Conservation (phyloP, 2,888 invertebrate species). For the Lasioglossum leucozonium region DNA sequence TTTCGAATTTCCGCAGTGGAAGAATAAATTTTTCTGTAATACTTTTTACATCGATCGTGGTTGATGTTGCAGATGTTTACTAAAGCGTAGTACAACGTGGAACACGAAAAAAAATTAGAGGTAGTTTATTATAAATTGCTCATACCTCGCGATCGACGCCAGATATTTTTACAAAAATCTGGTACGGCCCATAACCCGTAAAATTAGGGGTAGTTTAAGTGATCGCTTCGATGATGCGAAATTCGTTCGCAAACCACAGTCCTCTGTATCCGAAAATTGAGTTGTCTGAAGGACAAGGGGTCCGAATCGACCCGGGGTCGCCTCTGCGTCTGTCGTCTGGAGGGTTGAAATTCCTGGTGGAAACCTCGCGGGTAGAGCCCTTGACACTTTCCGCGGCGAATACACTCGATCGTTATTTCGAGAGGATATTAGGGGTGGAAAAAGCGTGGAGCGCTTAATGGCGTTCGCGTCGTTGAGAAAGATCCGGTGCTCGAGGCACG, state of each 20-base stretch:
- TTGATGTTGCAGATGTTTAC: no score
- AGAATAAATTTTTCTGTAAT: no score
- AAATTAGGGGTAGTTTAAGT: neutral
- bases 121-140: neutral
- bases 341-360: neutral
- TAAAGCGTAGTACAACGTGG: neutral
- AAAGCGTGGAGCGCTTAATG: constrained; percentile 41
- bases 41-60: no score
- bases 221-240: rapidly evolving
- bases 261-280: neutral
- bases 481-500: constrained; percentile 38
- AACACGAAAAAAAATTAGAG: neutral
- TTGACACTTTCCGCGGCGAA: constrained; percentile 10
- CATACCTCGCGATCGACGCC: neutral
- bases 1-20: no score
- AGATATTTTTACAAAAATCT: neutral
- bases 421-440: constrained; percentile 29
- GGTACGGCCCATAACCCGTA: neutral
- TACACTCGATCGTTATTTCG: constrained; percentile 24
- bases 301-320: neutral
- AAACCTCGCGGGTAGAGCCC: neutral
- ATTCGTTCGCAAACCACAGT: neutral
- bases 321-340: neutral
- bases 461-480: constrained; percentile 44
- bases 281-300: neutral